A percentile compares a stretch with the other conserved stretches of the same genome.
Evolutionary conservation across 64 coral and sea anemone species (phyloP).

Genomic region (Montipora efflorescens): DNA sequence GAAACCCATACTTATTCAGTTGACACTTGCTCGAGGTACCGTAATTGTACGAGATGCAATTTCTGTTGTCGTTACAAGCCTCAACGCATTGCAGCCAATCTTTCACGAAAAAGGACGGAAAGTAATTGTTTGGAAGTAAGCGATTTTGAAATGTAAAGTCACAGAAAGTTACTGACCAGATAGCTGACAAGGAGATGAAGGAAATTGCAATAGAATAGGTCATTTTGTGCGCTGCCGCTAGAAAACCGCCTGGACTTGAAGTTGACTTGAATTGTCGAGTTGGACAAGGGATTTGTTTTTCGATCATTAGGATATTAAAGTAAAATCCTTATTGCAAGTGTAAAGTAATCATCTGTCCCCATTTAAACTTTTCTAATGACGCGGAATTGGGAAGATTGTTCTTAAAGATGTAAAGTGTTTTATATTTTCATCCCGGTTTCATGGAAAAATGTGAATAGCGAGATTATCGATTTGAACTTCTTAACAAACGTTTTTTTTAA

Average conservation of each 20-base stretch:
- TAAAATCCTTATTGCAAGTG: too few relatives aligned
- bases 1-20: slow-evolving; percentile 8
- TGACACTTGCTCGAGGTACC: not conserved
- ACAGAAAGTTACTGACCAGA: not conserved
- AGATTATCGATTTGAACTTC: too few relatives aligned
- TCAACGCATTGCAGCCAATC: slow-evolving; percentile 26
- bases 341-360: too few relatives aligned
- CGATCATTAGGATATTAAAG: too few relatives aligned
- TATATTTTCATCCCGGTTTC: too few relatives aligned
- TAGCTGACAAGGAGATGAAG: not conserved
- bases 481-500: too few relatives aligned
- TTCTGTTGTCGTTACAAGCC: not conserved
- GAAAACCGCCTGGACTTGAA: not conserved
- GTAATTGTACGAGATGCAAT: slow-evolving; percentile 17
- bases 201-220: not conserved
- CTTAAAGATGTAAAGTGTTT: too few relatives aligned
- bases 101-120: not conserved
- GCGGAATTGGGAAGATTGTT: too few relatives aligned
- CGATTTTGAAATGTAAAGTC: not conserved
- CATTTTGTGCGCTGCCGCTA: not conserved
- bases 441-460: too few relatives aligned
- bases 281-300: too few relatives aligned
- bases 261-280: too few relatives aligned
- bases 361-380: too few relatives aligned
- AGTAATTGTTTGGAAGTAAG: not conserved